phyloP scores from a whole-genome alignment of 2,797 vertebrate genomes.

The Karalla daura region DNA sequence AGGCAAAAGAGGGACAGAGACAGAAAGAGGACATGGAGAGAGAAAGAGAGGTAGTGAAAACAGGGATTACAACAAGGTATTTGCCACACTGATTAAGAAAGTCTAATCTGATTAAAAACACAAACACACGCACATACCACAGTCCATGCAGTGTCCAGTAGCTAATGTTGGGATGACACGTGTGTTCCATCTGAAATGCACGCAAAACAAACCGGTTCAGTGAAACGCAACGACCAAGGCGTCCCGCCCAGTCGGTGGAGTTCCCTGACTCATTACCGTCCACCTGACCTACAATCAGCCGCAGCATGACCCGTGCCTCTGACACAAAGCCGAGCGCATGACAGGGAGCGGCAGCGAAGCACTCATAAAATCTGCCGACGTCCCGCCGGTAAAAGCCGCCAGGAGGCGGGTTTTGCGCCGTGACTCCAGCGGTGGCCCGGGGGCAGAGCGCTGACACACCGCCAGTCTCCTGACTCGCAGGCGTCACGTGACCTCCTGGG shows the following conservation, averaged over 20 bases:
- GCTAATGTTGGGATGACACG: slow-evolving; percentile 76
- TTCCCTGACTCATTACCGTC: too few species aligned
- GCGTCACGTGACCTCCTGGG: slow-evolving; percentile 34
- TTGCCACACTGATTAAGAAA: neutral
- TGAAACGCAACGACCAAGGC: too few species aligned
- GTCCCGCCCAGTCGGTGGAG: too few species aligned
- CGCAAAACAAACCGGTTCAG: too few species aligned
- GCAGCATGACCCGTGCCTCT: neutral
- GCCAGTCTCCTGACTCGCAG: slow-evolving; percentile 31
- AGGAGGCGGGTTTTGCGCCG: neutral
- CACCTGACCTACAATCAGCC: neutral
- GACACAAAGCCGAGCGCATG: neutral
- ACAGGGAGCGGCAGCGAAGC: slow-evolving; percentile 4
- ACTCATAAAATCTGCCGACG: too few species aligned
- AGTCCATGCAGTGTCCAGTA: slow-evolving; percentile 86
- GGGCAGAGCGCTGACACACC: slow-evolving; percentile 9
- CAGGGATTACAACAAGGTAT: neutral
- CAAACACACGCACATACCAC: slow-evolving; percentile 71
- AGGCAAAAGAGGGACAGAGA: neutral
- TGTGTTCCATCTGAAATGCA: slow-evolving; percentile 75
- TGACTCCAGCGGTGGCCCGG: too few species aligned
- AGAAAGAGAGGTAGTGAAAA: neutral
- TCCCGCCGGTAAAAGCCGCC: too few species aligned
- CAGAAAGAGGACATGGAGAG: neutral
- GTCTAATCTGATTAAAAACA: neutral